Evolutionary conservation across 1,140 invertebrate genomes (phyloP).

Genomic region (Drosophila trapezifrons): DNA sequence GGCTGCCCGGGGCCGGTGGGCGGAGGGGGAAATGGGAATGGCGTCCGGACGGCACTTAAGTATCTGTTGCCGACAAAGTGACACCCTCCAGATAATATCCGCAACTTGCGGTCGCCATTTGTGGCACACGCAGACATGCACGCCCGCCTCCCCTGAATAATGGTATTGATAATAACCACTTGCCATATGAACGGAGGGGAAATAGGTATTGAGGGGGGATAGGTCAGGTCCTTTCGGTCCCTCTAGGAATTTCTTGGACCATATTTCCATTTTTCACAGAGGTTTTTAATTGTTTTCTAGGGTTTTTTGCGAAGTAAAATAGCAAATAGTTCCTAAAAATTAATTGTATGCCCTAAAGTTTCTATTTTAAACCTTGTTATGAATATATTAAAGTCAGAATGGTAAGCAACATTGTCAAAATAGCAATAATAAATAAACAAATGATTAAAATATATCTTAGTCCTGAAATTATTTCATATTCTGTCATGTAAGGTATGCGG

Average conservation of each 20-base stretch:
- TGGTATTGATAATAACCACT: constrained; percentile 47
- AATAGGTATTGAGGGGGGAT: background rate
- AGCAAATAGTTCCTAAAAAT: too few species aligned
- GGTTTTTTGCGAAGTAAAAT: too few species aligned
- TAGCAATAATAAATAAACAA: too few species aligned
- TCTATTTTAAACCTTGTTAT: too few species aligned
- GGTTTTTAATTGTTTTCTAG: too few species aligned
- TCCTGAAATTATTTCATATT: background rate
- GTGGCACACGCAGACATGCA: constrained; percentile 12
- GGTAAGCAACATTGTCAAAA: too few species aligned
- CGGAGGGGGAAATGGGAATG: constrained; percentile 14
- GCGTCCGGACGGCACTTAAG: constrained; percentile 64
- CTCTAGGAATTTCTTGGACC: background rate
- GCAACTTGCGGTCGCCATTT: constrained; percentile 54
- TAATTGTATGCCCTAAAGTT: too few species aligned
- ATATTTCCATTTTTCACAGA: too few species aligned
- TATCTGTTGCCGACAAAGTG: constrained; percentile 69
- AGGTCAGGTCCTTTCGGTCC: background rate
- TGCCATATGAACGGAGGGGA: background rate
- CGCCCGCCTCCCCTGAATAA: constrained; percentile 20
- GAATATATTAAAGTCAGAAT: too few species aligned
- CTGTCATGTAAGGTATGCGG: too few species aligned
- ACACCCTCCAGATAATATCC: constrained; percentile 72
- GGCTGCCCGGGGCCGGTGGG: constrained; percentile 4
- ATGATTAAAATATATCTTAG: too few species aligned